Evolutionary conservation across 2,113 vertebrate species (phyloP), one percentile per base, ranked within the genome.

Genomic region (Haplochromis vanheusdeni): DNA sequence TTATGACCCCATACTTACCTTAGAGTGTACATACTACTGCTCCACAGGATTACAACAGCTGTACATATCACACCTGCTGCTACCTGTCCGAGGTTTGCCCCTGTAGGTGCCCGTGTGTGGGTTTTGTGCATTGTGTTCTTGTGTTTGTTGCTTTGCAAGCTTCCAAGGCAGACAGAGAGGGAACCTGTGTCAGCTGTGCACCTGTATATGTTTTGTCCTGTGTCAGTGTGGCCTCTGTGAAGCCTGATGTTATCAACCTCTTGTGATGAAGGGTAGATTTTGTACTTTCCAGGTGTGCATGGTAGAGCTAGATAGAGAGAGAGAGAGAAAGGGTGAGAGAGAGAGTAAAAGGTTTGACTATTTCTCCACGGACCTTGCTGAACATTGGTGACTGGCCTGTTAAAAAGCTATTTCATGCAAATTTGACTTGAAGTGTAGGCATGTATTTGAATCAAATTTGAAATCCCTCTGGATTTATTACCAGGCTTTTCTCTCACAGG

Each of bases 201-300:
- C 91, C 93, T 95, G 93, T 89, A 81, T 81, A 65, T 89, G 86
- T 82, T 92, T 86, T 91, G 89, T 95, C 89, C 89, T 5, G 33
- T 79, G 87, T 89, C 85, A 86, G 81, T 8, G 52, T 90, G 86
- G 85, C 85, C 89, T 83, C 87, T 92, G 88, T 91, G 91, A 91
- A 82, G 86, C 79, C 84, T 51, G 93, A 89, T 87, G 68, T 80
- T 93, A 91, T 93, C 92, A 75, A 81, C 60, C 86, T 70, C 60
- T 86, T 23, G 45, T 95, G 95, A 95, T 95, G 94, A 96, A 96
- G 95, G 92, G 51, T 62, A 79, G 86, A 91, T 83, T 82, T 85
- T 83, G 82, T 85, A 62, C 80, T 83, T 40, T 89, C 89, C 93
- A 95, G 91, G 91, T 95, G 94, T 86, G 42, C 49, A 73, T 62